phyloP scores from a whole-genome alignment of 2,888 invertebrate genomes.

The Nipponacmea schrenckii region DNA sequence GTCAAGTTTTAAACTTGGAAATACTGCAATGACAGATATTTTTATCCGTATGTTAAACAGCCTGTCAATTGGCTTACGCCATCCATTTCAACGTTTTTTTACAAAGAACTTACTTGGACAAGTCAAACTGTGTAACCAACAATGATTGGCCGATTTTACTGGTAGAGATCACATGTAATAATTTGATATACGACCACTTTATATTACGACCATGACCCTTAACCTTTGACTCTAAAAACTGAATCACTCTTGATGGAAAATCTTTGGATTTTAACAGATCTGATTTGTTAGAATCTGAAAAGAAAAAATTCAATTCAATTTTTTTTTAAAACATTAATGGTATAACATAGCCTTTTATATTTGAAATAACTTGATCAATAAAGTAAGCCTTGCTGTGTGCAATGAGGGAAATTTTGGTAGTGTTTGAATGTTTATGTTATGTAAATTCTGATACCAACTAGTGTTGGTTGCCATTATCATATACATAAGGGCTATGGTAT shows the following conservation, averaged over 20 bases:
- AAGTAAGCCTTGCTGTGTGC: no score
- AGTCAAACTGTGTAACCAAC: slow-evolving; percentile 46
- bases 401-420: no score
- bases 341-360: no score
- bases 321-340: not conserved
- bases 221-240: slow-evolving; percentile 46
- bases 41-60: no score
- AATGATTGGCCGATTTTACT: slow-evolving; percentile 43
- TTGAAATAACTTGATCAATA: no score
- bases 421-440: no score
- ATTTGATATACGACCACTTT: slow-evolving; percentile 41
- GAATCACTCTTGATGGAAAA: slow-evolving; percentile 39
- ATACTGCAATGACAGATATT: no score
- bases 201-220: slow-evolving; percentile 47
- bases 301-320: slow-evolving; percentile 13
- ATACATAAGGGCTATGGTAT: no score
- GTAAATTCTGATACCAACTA: no score
- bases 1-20: not conserved
- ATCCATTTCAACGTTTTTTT: no score
- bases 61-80: no score
- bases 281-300: slow-evolving; percentile 45
- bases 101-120: slow-evolving; percentile 37
- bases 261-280: slow-evolving; percentile 37
- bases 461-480: no score
- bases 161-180: slow-evolving; percentile 51